Conservation (phyloP, 2,113 vertebrate species). For the Paramisgurnus dabryanus region DNA sequence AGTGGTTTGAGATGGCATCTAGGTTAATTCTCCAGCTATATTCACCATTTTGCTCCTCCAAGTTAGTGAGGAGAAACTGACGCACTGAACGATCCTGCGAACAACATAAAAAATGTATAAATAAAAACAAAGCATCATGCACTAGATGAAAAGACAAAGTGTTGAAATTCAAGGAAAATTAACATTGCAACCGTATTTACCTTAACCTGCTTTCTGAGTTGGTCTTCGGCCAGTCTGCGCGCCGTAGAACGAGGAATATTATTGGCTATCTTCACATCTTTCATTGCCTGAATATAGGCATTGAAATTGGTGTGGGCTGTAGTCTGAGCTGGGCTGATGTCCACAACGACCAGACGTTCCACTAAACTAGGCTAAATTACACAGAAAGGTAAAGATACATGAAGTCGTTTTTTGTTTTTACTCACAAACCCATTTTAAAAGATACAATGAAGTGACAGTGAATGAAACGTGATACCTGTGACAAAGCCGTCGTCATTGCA, state of each 20-base stretch:
- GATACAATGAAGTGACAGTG: background rate
- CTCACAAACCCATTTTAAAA: background rate
- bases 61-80: slow-evolving; percentile 90
- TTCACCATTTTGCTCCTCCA: slow-evolving; percentile 81
- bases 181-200: slow-evolving; percentile 62
- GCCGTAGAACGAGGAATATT: slow-evolving; percentile 83
- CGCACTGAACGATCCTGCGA: slow-evolving; percentile 80
- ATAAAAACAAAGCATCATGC: background rate
- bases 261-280: slow-evolving; percentile 73
- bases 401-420: background rate
- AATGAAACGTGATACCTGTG: slow-evolving; percentile 70
- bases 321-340: slow-evolving; percentile 80
- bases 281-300: slow-evolving; percentile 85
- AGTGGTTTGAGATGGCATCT: slow-evolving; percentile 81
- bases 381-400: background rate
- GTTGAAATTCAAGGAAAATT: background rate
- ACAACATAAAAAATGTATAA: background rate
- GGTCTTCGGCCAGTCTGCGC: slow-evolving; percentile 83
- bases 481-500: slow-evolving; percentile 86
- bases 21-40: slow-evolving; percentile 89
- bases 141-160: background rate
- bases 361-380: slow-evolving; percentile 84
- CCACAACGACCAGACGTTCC: slow-evolving; percentile 86
- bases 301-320: slow-evolving; percentile 68
- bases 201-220: slow-evolving; percentile 79